Base-by-base conservation (phyloP, 2,888 invertebrate genomes). In the Caenorhabditis sulstoni region DNA sequence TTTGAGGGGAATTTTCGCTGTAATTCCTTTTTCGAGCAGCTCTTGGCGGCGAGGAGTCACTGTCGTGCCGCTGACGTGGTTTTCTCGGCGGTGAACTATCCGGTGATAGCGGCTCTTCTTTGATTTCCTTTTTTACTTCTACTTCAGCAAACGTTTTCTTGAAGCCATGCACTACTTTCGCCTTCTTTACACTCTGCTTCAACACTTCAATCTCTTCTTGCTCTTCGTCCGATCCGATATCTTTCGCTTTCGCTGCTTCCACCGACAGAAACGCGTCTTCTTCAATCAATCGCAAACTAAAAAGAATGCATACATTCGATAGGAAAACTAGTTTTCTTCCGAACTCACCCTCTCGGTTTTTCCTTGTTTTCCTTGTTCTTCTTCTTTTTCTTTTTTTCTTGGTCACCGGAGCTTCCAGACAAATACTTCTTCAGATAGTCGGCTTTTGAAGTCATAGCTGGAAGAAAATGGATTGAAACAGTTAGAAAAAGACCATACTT, bases 241-340 rank as follows among this genome's bases (percentile, higher is more conserved):
- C 81, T 37, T 64, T 66, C 3, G 44, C 52, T 47, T 73, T 78
- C 1, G 83, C 76, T 0, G 81, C 79, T 11, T 76, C 81, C 14
- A 82, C 83, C 0, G 85, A 66, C 12, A 83, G 70, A 61, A 86
- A 86, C 11, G 85, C 84, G 45, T 86, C 84, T 23, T 85, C 85
- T 64, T 86, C 86, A 16, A 86, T 66, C 37, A 87, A 64, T 45
- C 82, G 75, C 58, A 87, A 73, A 11, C 86, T 85, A 53, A 65
- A 79, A 84, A 29, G 12, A 20, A n/a, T n/a, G n/a, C n/a, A 7
- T 11, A 22, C 8, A 18, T 47, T 35, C 4, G 29, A 29, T 7
- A 29, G 7, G 29, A 7, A 7, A 29, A 47, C 16, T 50, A 45
- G 39, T 1, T 44, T 20, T 12, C 1, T 39, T 18, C 1, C 57